Base-by-base conservation (phyloP, 2,888 invertebrate species). In the Parascotia fuliginaria region DNA sequence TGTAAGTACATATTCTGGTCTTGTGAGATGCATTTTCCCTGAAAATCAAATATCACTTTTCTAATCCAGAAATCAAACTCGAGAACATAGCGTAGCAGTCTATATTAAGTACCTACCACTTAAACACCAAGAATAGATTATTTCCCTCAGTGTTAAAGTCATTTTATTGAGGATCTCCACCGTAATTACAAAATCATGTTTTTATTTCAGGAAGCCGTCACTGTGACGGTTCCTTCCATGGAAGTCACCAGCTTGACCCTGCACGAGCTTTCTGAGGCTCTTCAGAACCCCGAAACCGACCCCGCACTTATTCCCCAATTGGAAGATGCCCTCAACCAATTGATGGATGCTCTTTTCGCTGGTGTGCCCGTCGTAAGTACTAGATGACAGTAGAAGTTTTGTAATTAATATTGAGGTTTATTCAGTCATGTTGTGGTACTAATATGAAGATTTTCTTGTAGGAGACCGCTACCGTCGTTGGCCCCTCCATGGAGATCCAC, bases 271-370 rank as follows among this genome's bases (percentile, higher is more conserved):
- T 70, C 77, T 11, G 48, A 44, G 0, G 86, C 85, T 22, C 63
- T 87, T 13, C 55, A 75, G 32, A 60, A 77, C 69, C 81, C 87
- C 1, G 45, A 42, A 28, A 81, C 79, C 12, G 61, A 79, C 54
- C 69, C 79, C 1, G 73, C 65, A 3, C 56, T 82, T 1, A 29
- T 79, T 1, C 82, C 85, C 1, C 70, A 75, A 61, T 60, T 86
- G 13, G 78, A 80, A 42, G 50, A 65, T 1, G 86, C 82, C 5
- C 70, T 84, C n/a, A 70, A 85, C 59, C 37, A 68, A n/a, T 62
- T 83, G 43, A 80, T 85, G 77, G 36, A 54, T 0, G 73, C 75
- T 15, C 39, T 82, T 22, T 38, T 70, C 64, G 33, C 66, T 56
- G 85, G 83, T 47, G 51, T 69, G n/a, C 45, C 68, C 12, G 46